Evolutionary conservation across 64 coral and sea anemone genomes (phyloP), one percentile per base, ranked within the genome.

Genomic region (Stichodactyla mertensii): DNA sequence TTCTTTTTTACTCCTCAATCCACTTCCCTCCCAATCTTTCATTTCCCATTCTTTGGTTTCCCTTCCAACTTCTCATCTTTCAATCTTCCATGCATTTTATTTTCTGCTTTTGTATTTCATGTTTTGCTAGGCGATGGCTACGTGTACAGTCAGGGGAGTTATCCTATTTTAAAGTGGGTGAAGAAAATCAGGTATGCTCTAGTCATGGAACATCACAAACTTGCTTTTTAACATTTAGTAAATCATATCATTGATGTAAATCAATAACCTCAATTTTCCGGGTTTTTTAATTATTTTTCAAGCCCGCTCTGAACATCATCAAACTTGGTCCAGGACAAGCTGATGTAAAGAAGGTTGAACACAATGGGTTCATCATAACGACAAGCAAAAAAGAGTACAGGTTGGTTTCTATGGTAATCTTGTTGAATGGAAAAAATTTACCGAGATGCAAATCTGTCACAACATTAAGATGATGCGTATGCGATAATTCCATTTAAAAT

Each of bases 381-480:
- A 99, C 97, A 55, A 94, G 92, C 82, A 99, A 99, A 28, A 99
- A 99, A 70, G 97, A 99, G 60, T 99, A 99, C 89, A 99, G 95
- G 95, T 98, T 64, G 11, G 52, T 20, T 52, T 61, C 61, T 19
- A n/a, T 53, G 55, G 51, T 64, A 79, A 45, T 51, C 22, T 0
- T 28, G 6, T 6, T 22, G 55, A 71, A 11, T 14, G 61, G 12
- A 28, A 22, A 16, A 18, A 6, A 12, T 84, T 55, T 6, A 66
- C 20, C 9, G 19, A 66, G 22, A 5, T n/a, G 13, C 61, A 64
- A 64, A 61, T 61, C 14, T 16, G 13, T 16, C 14, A 61, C 59
- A 15, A 18, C 62, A n/a, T n/a, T 22, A 66, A n/a, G 22, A 9
- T 22, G 23, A 20, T n/a, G 22, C 3, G 36, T 45, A 45, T 45